Percentiles rank a stretch among this genome's conserved stretches.
phyloP scores from a whole-genome alignment of 2,888 invertebrate species.

The Hyles lineata region DNA sequence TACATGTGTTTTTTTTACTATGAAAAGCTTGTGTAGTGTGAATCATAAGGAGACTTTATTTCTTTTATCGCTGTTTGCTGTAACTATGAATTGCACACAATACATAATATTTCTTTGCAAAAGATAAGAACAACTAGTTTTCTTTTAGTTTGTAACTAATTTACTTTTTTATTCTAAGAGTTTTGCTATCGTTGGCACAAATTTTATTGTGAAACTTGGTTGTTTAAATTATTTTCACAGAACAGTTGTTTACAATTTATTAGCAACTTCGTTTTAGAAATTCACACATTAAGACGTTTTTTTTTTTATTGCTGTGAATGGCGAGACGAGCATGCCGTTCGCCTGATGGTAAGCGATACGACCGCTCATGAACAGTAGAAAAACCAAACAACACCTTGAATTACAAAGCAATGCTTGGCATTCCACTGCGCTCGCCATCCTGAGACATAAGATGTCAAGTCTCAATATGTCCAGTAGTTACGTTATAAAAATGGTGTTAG shows the following conservation, averaged over 20 bases:
- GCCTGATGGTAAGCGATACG: no score
- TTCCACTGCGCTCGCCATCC: no score
- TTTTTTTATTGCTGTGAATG: no score
- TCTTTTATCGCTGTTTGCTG: neutral
- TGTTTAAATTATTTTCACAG: neutral
- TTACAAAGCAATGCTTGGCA: no score
- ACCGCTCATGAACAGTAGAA: no score
- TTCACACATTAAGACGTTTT: neutral
- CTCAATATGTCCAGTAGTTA: no score
- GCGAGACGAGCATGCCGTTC: no score
- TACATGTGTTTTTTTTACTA: neutral
- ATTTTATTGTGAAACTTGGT: constrained; percentile 55
- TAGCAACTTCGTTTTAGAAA: neutral
- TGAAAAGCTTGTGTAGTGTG: neutral
- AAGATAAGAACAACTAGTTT: constrained; percentile 10
- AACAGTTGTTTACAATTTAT: neutral
- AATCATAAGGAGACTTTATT: neutral
- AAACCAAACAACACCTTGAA: no score
- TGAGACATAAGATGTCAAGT: no score
- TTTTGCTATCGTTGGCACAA: constrained; percentile 59
- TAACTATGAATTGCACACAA: neutral
- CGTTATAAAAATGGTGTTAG: neutral
- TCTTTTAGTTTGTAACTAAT: constrained; percentile 60
- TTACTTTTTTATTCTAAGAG: constrained; percentile 58
- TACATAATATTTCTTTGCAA: constrained; percentile 5